Evolutionary conservation across 2,113 vertebrate genomes (phyloP).

Genomic region (Merops nubicus): DNA sequence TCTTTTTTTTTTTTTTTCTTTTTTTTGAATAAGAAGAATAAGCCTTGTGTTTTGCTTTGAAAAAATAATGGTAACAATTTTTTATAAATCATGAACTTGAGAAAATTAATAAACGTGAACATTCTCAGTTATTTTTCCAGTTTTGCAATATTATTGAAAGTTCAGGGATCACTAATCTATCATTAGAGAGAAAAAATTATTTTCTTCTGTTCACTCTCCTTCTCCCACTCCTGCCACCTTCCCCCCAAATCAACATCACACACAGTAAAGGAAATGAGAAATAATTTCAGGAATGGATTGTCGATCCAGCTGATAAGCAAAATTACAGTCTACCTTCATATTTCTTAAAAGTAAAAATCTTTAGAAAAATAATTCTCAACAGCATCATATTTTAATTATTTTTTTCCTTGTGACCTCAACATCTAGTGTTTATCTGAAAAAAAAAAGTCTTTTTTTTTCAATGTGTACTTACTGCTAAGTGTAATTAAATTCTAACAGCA

Average conservation of each 20-base stretch:
- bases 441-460: background rate
- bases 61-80: background rate
- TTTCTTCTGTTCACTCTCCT: background rate
- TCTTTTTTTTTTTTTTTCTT: background rate
- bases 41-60: background rate
- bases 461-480: background rate
- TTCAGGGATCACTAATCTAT: background rate
- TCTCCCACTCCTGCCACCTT: background rate
- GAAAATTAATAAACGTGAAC: background rate
- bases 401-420: background rate
- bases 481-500: conserved; percentile 55
- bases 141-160: background rate
- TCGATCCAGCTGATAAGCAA: background rate
- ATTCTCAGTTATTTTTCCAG: background rate
- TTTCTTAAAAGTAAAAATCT: conserved; percentile 15
- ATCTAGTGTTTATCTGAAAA: background rate
- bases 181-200: background rate
- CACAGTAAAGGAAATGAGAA: background rate
- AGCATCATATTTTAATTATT: background rate
- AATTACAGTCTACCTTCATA: background rate
- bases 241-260: background rate
- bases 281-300: background rate
- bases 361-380: background rate
- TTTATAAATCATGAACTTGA: background rate
- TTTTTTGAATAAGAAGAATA: background rate